Evolutionary conservation across 2,797 vertebrate genomes (phyloP).

Genomic region (Diplodus sargus): DNA sequence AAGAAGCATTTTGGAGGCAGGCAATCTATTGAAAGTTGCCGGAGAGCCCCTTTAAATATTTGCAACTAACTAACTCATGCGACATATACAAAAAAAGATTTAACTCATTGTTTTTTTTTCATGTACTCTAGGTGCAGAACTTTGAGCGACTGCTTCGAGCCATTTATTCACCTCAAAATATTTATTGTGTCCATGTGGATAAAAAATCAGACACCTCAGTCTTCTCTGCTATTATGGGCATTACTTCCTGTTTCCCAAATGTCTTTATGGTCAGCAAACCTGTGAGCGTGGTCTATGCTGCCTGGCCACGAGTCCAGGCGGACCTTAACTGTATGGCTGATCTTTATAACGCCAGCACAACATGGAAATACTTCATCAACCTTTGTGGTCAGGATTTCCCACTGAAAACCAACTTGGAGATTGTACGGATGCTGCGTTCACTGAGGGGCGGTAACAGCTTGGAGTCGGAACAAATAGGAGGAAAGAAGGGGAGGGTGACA

Average conservation of each 20-base stretch:
- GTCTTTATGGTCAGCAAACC: constrained; percentile 88
- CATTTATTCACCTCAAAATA: constrained; percentile 92
- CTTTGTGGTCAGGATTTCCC: constrained; percentile 94
- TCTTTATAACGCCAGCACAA: constrained; percentile 79
- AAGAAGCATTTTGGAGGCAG: not conserved
- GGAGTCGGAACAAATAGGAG: constrained; percentile 86
- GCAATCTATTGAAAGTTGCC: not conserved
- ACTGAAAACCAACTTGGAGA: constrained; percentile 93
- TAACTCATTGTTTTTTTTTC: not conserved
- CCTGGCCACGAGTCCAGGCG: constrained; percentile 91
- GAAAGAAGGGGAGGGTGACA: constrained; percentile 85
- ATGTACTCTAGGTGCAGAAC: constrained; percentile 83
- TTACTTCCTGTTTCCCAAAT: constrained; percentile 90
- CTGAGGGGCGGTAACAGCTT: constrained; percentile 89
- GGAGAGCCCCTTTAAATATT: not conserved
- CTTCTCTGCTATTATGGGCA: constrained; percentile 80
- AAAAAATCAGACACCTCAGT: constrained; percentile 85
- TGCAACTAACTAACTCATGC: not conserved
- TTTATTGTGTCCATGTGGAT: constrained; percentile 93
- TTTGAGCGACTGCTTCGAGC: constrained; percentile 90
- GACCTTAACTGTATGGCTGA: constrained; percentile 96
- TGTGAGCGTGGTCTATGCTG: constrained; percentile 88
- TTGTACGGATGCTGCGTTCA: constrained; percentile 85
- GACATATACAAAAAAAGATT: not conserved
- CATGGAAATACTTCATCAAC: constrained; percentile 93